Conservation (phyloP, 2,888 invertebrate species). For the Acleris laterana region DNA sequence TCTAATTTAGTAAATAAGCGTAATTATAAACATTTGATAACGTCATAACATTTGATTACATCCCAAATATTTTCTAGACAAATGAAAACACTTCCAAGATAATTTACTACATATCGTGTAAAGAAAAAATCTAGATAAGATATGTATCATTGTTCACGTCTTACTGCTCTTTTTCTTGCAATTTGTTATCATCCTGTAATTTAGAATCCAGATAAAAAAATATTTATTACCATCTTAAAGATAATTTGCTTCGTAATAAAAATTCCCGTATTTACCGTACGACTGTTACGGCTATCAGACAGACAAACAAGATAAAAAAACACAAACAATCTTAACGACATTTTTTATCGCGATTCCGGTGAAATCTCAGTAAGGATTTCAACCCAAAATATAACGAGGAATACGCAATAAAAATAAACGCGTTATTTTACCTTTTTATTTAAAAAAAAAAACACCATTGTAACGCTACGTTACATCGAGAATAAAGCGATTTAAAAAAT, state of each 20-base stretch:
- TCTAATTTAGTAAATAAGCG: too few relatives aligned
- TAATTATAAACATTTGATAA: too few relatives aligned
- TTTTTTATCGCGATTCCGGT: slow-evolving; percentile 68
- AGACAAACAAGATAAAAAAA: slow-evolving; percentile 69
- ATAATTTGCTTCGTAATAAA: slow-evolving; percentile 62
- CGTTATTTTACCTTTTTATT: slow-evolving; percentile 7
- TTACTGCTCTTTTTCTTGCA: not conserved
- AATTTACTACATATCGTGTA: too few relatives aligned
- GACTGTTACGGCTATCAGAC: slow-evolving; percentile 65
- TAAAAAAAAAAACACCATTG: not conserved
- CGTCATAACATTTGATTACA: too few relatives aligned
- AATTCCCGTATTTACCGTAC: slow-evolving; percentile 68
- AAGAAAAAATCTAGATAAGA: not conserved
- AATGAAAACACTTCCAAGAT: too few relatives aligned
- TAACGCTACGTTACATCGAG: not conserved
- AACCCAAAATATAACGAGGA: slow-evolving; percentile 27
- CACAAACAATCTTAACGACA: slow-evolving; percentile 69
- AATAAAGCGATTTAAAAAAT: not conserved
- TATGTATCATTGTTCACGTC: not conserved
- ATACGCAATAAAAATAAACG: slow-evolving; percentile 32
- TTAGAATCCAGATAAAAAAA: slow-evolving; percentile 31
- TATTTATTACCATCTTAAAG: slow-evolving; percentile 48
- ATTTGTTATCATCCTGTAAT: slow-evolving; percentile 16
- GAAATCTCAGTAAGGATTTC: slow-evolving; percentile 46
- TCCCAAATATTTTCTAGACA: too few relatives aligned